A percentile compares a stretch with the other conserved stretches of the same genome.
Evolutionary conservation across 2,888 invertebrate species (phyloP).

Genomic region (Anodontia alba): DNA sequence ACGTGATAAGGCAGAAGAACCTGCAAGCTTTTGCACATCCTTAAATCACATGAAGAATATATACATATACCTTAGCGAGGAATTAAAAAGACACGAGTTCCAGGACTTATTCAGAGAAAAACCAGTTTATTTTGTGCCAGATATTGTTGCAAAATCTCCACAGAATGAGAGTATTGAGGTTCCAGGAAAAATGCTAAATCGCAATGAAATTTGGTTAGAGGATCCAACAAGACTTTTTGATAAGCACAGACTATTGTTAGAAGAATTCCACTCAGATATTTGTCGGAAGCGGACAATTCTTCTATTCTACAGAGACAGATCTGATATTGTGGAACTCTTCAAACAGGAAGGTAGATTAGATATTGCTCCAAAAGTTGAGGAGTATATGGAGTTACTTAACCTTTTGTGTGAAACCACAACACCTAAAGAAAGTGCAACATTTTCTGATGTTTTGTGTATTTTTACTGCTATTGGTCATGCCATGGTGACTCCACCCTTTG

Average conservation of each 20-base stretch:
- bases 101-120: constrained; percentile 74
- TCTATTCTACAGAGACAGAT: constrained; percentile 42
- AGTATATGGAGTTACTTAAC: constrained; percentile 74
- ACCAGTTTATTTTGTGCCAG: constrained; percentile 79
- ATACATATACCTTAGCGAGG: constrained; percentile 74
- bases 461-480: constrained; percentile 68
- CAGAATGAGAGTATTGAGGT: constrained; percentile 29
- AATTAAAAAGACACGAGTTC: constrained; percentile 71
- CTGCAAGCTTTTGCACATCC: constrained; percentile 72
- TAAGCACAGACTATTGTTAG: constrained; percentile 65
- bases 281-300: constrained; percentile 63
- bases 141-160: neutral
- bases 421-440: constrained; percentile 56
- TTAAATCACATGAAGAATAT: constrained; percentile 76
- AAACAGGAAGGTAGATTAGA: constrained; percentile 62
- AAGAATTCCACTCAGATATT: constrained; percentile 70
- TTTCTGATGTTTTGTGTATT: constrained; percentile 66
- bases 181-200: constrained; percentile 69
- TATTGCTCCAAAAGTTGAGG: constrained; percentile 65
- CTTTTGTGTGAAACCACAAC: constrained; percentile 64
- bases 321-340: constrained; percentile 58
- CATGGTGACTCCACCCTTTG: constrained; percentile 35
- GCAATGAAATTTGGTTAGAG: constrained; percentile 79
- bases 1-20: constrained; percentile 56
- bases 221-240: constrained; percentile 79